Evolutionary conservation across 2,113 vertebrate genomes (phyloP), one percentile per base, ranked within the genome.

Genomic region (Oplegnathus fasciatus): DNA sequence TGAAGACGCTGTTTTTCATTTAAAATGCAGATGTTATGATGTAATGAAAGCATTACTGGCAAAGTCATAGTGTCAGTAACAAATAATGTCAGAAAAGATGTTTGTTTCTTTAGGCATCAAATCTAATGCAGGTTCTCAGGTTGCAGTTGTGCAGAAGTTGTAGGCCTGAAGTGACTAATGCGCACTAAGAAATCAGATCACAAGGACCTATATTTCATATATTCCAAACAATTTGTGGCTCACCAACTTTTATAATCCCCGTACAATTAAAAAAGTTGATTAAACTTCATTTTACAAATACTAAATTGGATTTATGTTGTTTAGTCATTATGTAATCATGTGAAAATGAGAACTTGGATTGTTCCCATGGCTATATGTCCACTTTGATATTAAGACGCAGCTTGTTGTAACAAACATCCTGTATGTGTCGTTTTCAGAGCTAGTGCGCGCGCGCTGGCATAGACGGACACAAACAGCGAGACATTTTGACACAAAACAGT

Each of bases 231-330:
- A 24, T 57, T 46, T 57, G 80, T 60, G 46, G 40, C 66, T 77
- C 86, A 85, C 71, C 71, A 81, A 86, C 69, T 78, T 88, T 87
- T 67, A 74, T 60, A 17, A 30, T 81, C 24, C 14, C 32, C 18
- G 17, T 30, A 52, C 34, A 32, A 9, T 71, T 76, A 66, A 24
- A 64, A 68, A 69, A 17, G 3, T 60, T 52, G 48, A 61, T 3
- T 70, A 67, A 67, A 4, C 26, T 13, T 67, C 5, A 40, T 80
- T 60, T 68, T 57, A 44, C 68, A 10, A 28, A 64, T 34, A 8
- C 30, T 50, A 22, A 13, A 18, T 26, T 48, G 2, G 18, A 75
- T 79, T 79, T 26, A 72, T 76, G 60, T 20, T 37, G 24, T 84
- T 65, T 54, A 37, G 26, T 46, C 17, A 6, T 37, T 17, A 15